Evolutionary conservation across 2,797 vertebrate genomes (phyloP).

Genomic region (Austrolebias charrua): DNA sequence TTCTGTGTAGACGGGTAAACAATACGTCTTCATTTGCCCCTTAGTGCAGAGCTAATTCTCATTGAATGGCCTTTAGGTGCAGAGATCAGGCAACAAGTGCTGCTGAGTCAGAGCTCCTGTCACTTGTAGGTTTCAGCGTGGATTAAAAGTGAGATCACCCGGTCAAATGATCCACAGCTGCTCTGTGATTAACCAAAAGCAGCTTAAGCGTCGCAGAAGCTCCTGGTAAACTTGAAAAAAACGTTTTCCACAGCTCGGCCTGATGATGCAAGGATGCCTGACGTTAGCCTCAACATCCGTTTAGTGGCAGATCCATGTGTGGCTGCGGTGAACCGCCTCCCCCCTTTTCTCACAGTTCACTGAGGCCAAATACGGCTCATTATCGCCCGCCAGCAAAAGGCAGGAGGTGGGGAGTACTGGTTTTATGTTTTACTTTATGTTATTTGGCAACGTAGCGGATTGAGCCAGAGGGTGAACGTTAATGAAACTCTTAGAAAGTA

Average conservation of each 20-base stretch:
- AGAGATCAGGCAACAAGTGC: slow-evolving; percentile 43
- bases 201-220: slow-evolving; percentile 54
- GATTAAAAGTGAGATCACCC: slow-evolving; percentile 76
- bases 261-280: slow-evolving; percentile 28
- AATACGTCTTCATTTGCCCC: slow-evolving; percentile 6
- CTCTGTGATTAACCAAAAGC: slow-evolving; percentile 62
- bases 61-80: slow-evolving; percentile 28
- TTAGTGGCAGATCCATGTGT: slow-evolving; percentile 28
- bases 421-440: too few relatives aligned
- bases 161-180: slow-evolving; percentile 61
- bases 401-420: too few relatives aligned
- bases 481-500: too few relatives aligned
- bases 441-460: too few relatives aligned
- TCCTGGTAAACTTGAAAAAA: slow-evolving; percentile 29
- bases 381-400: too few relatives aligned
- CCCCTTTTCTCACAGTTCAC: too few relatives aligned
- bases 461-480: too few relatives aligned
- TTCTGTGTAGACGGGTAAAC: slow-evolving; percentile 52
- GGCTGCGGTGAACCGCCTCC: slow-evolving; percentile 4
- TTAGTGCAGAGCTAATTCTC: slow-evolving; percentile 14
- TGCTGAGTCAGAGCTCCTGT: slow-evolving; percentile 63
- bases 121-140: slow-evolving; percentile 35
- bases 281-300: slow-evolving; percentile 42
- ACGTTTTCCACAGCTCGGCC: slow-evolving; percentile 20
- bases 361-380: too few relatives aligned